These are phyloP conservation scores for Hemiprocne comata DNA, from an alignment of 2,113 vertebrate genomes.

Conservation along the genomic window DNA sequence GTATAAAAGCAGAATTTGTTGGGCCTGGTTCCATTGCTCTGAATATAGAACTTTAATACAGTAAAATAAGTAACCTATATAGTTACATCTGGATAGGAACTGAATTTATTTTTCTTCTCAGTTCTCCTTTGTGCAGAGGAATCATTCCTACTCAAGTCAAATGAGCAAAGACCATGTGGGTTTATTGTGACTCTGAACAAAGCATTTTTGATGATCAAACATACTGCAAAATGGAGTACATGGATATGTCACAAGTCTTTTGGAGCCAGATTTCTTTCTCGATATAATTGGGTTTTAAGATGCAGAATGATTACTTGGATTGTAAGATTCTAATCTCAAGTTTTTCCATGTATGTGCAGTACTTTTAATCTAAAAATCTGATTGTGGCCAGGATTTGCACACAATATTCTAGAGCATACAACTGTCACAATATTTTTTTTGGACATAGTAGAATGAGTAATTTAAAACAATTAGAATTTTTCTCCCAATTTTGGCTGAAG, in stretches of 20 bases:
- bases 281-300: neutral
- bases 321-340: neutral
- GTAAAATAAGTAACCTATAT: neutral
- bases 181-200: neutral
- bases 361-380: neutral
- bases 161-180: neutral
- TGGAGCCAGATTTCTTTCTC: neutral
- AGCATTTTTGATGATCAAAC: neutral
- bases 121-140: neutral
- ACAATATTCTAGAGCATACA: neutral
- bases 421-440: neutral
- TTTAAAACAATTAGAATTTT: neutral
- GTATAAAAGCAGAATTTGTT: neutral
- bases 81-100: neutral
- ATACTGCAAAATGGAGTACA: neutral
- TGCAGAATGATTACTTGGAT: neutral
- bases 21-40: neutral
- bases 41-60: neutral
- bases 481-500: neutral
- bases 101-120: neutral
- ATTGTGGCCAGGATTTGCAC: neutral
- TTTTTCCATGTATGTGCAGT: neutral
- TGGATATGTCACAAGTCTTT: neutral
- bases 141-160: fast-evolving
- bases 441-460: neutral